phyloP scores from a whole-genome alignment of 2,888 invertebrate genomes.

The Mylabris sibirica region DNA sequence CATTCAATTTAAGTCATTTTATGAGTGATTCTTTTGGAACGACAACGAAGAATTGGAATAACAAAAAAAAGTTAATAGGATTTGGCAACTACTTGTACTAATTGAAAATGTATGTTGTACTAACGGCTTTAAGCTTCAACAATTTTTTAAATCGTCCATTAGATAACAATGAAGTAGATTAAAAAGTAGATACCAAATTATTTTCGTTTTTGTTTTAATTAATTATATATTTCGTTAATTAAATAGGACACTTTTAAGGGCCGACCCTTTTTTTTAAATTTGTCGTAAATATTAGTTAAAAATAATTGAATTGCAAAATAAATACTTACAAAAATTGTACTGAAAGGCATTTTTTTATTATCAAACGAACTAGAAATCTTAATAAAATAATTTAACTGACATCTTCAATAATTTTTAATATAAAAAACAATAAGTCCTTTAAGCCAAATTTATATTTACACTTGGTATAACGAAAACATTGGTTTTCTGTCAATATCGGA shows the following conservation, averaged over 20 bases:
- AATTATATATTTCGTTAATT: background rate
- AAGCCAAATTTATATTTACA: slow-evolving; percentile 17
- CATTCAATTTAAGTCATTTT: background rate
- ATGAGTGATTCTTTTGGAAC: background rate
- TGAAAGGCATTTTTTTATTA: slow-evolving; percentile 43
- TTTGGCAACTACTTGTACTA: background rate
- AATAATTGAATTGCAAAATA: slow-evolving; percentile 20
- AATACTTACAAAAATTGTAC: slow-evolving; percentile 50
- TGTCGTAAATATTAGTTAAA: background rate
- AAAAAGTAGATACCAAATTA: background rate
- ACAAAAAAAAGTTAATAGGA: background rate
- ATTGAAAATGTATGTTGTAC: slow-evolving; percentile 3
- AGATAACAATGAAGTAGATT: background rate
- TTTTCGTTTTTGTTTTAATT: background rate
- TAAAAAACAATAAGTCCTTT: slow-evolving; percentile 11
- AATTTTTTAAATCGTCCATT: background rate
- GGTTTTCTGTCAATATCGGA: slow-evolving; percentile 14
- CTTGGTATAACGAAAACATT: slow-evolving; percentile 25
- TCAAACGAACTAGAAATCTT: background rate
- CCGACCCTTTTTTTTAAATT: background rate
- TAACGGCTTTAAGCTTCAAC: background rate
- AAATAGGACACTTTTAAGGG: background rate
- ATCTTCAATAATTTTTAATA: slow-evolving; percentile 1
- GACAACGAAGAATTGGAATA: background rate
- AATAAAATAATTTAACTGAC: background rate